Evolutionary conservation across 2,113 vertebrate genomes (phyloP), one percentile per base, ranked within the genome.

Genomic region (Psittacara wagleri): DNA sequence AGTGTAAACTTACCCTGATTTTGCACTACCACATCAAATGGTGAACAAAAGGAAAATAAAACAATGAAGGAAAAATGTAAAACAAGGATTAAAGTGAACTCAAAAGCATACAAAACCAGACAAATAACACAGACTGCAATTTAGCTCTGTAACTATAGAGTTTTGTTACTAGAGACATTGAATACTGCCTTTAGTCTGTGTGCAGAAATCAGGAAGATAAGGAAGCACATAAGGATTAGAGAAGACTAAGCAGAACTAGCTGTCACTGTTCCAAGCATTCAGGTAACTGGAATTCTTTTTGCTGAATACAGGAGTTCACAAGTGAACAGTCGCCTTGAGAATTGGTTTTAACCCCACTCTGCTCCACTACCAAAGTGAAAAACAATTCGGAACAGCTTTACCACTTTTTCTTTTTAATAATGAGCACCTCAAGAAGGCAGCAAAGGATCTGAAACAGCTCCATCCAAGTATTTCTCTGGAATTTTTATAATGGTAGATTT

Each of bases 1-100:
- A 81, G 95, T 83, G 95, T 37, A 85, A 88, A 99, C 98, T 99
- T 98, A 99, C 99, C 99, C 99, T 59, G 98, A 98, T 98, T 98
- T 98, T 97, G 98, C 98, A 98, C 98, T 99, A 98, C 51, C 90
- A 97, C 91, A 97, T 97, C 95, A 98, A 97, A 98, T 44, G 95
- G 86, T 96, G 96, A 96, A 97, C 69, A 90, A 95, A 95, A 92
- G 44, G 82, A 88, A 95, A 97, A 94, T 35, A 90, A 97, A 95
- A 97, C 57, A 91, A 86, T 80, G 51, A 95, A 83, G 66, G 49
- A 83, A 96, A 97, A 95, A 96, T 41, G 94, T 43, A 90, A 93
- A 96, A 95, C 95, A 95, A 92, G 92, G 90, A 95, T 97, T 97
- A 97, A 98, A 62, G 63, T 59, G 48, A 96, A 94, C 92, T 92